phyloP scores from a whole-genome alignment of 2,888 invertebrate species.

The Dusona sp. region DNA sequence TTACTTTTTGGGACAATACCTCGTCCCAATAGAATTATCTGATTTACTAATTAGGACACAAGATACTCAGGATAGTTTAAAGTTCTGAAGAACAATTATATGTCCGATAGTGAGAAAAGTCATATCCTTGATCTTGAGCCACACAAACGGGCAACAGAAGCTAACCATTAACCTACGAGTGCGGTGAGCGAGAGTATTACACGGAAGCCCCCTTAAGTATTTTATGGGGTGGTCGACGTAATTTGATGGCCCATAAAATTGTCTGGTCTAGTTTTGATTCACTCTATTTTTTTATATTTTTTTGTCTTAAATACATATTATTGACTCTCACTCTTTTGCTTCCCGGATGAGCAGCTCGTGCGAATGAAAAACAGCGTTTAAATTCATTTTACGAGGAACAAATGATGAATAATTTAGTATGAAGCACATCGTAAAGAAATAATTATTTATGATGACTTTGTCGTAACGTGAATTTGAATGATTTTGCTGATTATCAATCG shows the following conservation, averaged over 20 bases:
- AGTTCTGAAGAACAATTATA: not conserved
- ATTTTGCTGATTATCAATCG: not conserved
- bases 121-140: slow-evolving; percentile 28
- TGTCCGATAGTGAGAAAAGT: not conserved
- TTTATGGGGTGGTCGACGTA: slow-evolving; percentile 84
- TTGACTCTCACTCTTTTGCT: slow-evolving; percentile 29
- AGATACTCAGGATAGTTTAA: not conserved
- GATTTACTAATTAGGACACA: not conserved
- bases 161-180: slow-evolving; percentile 78
- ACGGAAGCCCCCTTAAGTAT: slow-evolving; percentile 84
- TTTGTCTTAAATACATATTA: slow-evolving; percentile 51
- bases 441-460: not conserved
- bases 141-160: slow-evolving; percentile 45
- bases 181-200: slow-evolving; percentile 78
- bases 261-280: slow-evolving; percentile 83
- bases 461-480: not conserved
- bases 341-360: slow-evolving; percentile 19
- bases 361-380: slow-evolving; percentile 9
- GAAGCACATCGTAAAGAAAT: slow-evolving; percentile 2
- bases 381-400: slow-evolving; percentile 20
- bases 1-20: too few relatives aligned
- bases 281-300: slow-evolving; percentile 54
- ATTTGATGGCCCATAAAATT: slow-evolving; percentile 85
- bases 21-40: not conserved
- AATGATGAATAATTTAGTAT: slow-evolving; percentile 1